Evolutionary conservation across 2,888 invertebrate genomes (phyloP).

Genomic region (Orchesella flavescens): DNA sequence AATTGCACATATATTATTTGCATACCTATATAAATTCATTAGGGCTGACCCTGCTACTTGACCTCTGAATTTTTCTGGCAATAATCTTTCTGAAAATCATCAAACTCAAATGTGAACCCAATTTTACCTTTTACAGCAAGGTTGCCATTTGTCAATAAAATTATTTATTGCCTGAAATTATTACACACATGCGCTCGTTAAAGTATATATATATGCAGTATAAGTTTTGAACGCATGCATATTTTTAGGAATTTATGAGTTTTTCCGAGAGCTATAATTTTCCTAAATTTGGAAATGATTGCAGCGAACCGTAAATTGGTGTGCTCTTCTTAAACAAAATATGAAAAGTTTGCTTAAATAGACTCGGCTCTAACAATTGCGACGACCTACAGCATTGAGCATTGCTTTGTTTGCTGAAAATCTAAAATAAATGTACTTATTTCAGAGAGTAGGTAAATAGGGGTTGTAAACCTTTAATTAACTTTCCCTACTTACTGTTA

Average conservation of each 20-base stretch:
- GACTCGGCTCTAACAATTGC: too few species aligned
- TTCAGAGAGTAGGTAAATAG: too few species aligned
- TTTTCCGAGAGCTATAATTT: constrained; percentile 26
- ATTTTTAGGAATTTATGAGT: constrained; percentile 22
- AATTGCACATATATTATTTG: too few species aligned
- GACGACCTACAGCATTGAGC: too few species aligned
- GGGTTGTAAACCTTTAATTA: too few species aligned
- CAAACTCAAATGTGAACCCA: not conserved
- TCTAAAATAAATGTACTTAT: too few species aligned
- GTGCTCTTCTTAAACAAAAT: too few species aligned
- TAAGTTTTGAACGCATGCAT: not conserved
- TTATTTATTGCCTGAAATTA: constrained; percentile 42
- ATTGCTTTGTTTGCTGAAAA: too few species aligned
- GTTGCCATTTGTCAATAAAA: constrained; percentile 17
- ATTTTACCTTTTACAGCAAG: constrained; percentile 29
- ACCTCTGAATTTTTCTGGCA: constrained; percentile 31
- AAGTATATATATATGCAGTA: not conserved
- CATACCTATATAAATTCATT: constrained; percentile 25
- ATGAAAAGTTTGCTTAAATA: too few species aligned
- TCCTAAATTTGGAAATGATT: constrained; percentile 42
- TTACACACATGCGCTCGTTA: not conserved
- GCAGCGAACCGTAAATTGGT: not conserved
- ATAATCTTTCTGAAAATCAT: constrained; percentile 5
- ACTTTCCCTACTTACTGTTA: too few species aligned
- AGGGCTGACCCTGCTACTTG: constrained; percentile 38